These are phyloP conservation scores for Crematogaster levior DNA, from an alignment of 2,888 invertebrate species.

Conservation along the genomic window DNA sequence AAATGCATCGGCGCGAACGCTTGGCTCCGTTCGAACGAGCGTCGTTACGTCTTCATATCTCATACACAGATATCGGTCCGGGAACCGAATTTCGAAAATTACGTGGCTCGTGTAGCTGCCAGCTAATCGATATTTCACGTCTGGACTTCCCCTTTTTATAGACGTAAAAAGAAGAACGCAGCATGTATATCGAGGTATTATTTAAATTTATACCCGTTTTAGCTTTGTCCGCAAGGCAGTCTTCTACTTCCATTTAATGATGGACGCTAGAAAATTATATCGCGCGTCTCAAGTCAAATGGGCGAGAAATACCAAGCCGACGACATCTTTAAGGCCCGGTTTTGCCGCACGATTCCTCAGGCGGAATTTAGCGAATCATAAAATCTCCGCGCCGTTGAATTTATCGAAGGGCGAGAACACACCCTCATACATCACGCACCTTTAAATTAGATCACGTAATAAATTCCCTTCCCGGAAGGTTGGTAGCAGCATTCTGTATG, in stretches of 20 bases:
- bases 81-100: constrained; percentile 67
- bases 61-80: constrained; percentile 55
- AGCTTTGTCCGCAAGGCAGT: constrained; percentile 32
- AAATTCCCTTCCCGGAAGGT: constrained; percentile 80
- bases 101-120: constrained; percentile 22
- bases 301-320: constrained; percentile 48
- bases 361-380: constrained; percentile 61
- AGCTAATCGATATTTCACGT: constrained; percentile 48
- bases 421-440: constrained; percentile 73
- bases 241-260: constrained; percentile 38
- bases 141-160: constrained; percentile 20
- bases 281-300: constrained; percentile 12
- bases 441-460: constrained; percentile 83
- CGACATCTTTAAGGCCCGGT: constrained; percentile 41
- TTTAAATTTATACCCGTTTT: constrained; percentile 41
- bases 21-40: constrained; percentile 35
- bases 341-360: constrained; percentile 43
- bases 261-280: constrained; percentile 41
- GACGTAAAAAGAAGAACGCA: constrained; percentile 15
- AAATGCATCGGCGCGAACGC: constrained; percentile 58
- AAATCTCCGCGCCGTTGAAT: constrained; percentile 59
- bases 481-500: constrained; percentile 85
- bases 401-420: constrained; percentile 60
- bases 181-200: constrained; percentile 42
- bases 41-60: constrained; percentile 62